Evolutionary conservation across 2,113 vertebrate genomes (phyloP).

Genomic region (Ariopsis seemanni): DNA sequence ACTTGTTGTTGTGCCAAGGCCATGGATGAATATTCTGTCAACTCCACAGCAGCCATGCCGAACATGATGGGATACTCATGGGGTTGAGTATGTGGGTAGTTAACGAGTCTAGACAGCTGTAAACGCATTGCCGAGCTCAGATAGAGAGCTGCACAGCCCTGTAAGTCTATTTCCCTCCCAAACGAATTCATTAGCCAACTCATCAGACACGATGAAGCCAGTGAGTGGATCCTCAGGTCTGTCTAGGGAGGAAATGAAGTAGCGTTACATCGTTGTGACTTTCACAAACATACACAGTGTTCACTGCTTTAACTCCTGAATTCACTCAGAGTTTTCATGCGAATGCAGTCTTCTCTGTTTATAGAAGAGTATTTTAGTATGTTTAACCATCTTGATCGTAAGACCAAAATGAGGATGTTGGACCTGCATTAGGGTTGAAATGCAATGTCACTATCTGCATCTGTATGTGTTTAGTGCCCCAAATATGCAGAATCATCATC

Average conservation of each 20-base stretch:
- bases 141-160: neutral
- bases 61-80: neutral
- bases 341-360: neutral
- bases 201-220: neutral
- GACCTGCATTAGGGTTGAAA: no score
- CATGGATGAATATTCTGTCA: conserved; percentile 19
- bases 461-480: neutral
- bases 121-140: neutral
- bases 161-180: conserved; percentile 8
- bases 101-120: conserved; percentile 11
- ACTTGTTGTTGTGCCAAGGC: neutral
- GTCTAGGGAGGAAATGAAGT: neutral
- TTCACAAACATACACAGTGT: neutral
- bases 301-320: neutral
- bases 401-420: no score
- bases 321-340: neutral
- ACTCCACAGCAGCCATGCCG: neutral
- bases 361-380: neutral
- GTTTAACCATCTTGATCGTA: neutral
- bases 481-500: neutral
- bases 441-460: neutral
- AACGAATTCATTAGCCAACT: conserved; percentile 18
- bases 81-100: neutral
- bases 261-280: neutral
- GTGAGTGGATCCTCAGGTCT: neutral